Conservation (phyloP, 2,888 invertebrate species). For the Eupithecia centaureata region DNA sequence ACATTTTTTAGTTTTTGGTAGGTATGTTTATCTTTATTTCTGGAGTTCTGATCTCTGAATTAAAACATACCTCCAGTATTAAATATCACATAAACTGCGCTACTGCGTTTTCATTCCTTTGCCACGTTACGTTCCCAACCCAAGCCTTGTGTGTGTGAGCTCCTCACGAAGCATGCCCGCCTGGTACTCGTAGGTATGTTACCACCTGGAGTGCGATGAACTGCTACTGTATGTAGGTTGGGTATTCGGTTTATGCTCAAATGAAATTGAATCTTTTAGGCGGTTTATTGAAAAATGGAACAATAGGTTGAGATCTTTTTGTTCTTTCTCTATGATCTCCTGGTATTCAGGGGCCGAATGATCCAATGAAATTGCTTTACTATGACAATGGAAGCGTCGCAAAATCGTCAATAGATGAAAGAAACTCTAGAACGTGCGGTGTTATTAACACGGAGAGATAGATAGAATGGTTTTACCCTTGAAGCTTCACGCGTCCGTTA, state of each 20-base stretch:
- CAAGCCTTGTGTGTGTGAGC: slow-evolving; percentile 51
- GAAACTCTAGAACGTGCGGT: too few relatives aligned
- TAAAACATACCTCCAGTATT: neutral
- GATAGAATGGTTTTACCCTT: too few relatives aligned
- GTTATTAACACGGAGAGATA: too few relatives aligned
- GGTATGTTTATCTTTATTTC: too few relatives aligned
- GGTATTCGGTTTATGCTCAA: slow-evolving; percentile 30
- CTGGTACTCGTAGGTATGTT: slow-evolving; percentile 47
- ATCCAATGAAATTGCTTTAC: too few relatives aligned
- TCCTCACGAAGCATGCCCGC: slow-evolving; percentile 50
- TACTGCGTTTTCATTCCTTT: slow-evolving; percentile 5
- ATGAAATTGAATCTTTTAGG: neutral
- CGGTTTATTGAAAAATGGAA: neutral
- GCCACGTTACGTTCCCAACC: slow-evolving; percentile 21
- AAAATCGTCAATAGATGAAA: too few relatives aligned
- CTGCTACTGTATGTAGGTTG: slow-evolving; percentile 40
- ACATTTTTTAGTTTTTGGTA: too few relatives aligned
- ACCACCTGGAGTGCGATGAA: slow-evolving; percentile 48
- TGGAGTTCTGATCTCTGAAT: neutral
- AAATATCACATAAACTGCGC: slow-evolving; percentile 16
- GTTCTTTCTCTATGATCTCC: neutral
- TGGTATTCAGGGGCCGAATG: too few relatives aligned
- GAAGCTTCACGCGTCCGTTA: too few relatives aligned
- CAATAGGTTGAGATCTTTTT: neutral
- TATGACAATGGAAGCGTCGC: too few relatives aligned